Evolutionary conservation across 2,113 vertebrate species (phyloP).

Genomic region (Camarhynchus parvulus): DNA sequence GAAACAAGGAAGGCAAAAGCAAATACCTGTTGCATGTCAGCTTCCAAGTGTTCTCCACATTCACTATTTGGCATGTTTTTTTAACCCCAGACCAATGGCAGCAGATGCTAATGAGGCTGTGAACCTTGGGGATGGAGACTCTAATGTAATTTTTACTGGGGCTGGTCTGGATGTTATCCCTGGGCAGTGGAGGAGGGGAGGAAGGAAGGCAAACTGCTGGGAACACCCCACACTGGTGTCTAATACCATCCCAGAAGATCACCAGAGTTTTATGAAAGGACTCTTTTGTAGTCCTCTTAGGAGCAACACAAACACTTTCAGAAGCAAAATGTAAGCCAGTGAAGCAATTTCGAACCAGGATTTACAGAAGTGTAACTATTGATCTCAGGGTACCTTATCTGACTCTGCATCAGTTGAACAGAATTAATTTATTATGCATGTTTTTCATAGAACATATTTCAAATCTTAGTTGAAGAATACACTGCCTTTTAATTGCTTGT

Average conservation of each 20-base stretch:
- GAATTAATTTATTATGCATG: not conserved
- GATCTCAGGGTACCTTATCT: not conserved
- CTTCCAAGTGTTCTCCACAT: not conserved
- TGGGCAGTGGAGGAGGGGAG: not conserved
- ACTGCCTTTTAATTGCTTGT: not conserved
- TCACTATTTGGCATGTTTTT: not conserved
- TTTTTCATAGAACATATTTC: constrained; percentile 9
- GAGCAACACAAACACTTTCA: not conserved
- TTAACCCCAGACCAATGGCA: not conserved
- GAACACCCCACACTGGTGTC: not conserved
- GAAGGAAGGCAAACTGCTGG: not conserved
- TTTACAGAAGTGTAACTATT: not conserved
- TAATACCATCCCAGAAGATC: not conserved
- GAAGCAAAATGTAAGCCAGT: not conserved
- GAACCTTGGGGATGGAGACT: not conserved
- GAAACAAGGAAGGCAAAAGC: not conserved
- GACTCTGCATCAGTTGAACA: not conserved
- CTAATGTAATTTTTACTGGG: not conserved
- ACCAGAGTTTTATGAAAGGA: not conserved
- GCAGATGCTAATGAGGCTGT: not conserved
- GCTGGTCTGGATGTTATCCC: not conserved
- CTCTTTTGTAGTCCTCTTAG: not conserved
- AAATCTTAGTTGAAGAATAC: not conserved
- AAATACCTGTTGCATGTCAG: not conserved
- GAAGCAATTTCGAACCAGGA: not conserved